Evolutionary conservation across 2,797 vertebrate species (phyloP), one percentile per base, ranked within the genome.

Genomic region (Sebastes vulpes): DNA sequence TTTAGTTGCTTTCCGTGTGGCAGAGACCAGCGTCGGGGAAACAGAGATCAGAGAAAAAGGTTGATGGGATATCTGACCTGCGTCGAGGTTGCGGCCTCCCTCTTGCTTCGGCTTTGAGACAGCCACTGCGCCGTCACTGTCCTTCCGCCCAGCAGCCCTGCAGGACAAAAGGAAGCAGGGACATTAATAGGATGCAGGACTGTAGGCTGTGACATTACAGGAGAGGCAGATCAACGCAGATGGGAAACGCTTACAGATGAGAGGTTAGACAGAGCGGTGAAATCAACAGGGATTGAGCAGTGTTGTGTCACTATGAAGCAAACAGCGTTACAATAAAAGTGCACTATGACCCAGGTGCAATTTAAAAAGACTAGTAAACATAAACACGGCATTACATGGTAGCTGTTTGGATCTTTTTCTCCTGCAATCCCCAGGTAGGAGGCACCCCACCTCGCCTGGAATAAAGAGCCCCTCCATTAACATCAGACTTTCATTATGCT

Each of bases 41-140:
- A 31, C 26, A 12, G 38, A 57, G 31, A 31, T 50, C 9, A 71
- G 1, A 54, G 16, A 66, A 20, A 42, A 59, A 42, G 60, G 42
- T 9, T 3, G 66, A 65, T 28, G 53, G 56, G 50, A 31, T 25
- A 11, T 66, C 92, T 90, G 69, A 94, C 93, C 93, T 93, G 90
- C n/a, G 77, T 58, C 1, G 9, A 60, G 14, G 77, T 75, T 6
- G 38, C 79, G 3, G 84, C 83, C 29, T 89, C 90, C 80, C 91
- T 88, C 85, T 66, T 89, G 79, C 81, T 82, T 29, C 89, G 89
- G 35, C 82, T 85, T 76, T 79, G 77, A 68, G 91, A 92, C 18
- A 93, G 60, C 95, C 95, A 95, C 77, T 72, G 84, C 0, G 83
- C 92, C 2, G 85, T 92, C 83, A 92, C 92, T 0, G 77, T 88